Evolutionary conservation across 2,888 invertebrate species (phyloP).

Genomic region (Aphelenchoides bicaudatus): DNA sequence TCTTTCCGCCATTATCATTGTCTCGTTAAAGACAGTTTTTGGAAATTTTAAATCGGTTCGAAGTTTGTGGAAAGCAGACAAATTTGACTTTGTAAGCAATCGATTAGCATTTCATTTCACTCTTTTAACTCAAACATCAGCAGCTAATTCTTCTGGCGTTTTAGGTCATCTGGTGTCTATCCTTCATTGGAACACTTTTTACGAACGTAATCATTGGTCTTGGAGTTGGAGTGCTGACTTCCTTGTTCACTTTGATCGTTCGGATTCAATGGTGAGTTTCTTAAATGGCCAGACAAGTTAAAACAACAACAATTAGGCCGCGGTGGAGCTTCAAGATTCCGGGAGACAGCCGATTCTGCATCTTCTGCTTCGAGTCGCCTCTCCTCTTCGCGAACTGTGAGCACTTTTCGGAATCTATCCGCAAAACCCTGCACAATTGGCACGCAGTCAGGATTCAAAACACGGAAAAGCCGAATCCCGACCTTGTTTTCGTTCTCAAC

Average conservation of each 20-base stretch:
- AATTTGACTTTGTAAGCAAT: constrained; percentile 69
- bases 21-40: constrained; percentile 61
- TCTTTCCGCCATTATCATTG: constrained; percentile 62
- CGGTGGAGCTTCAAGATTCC: not conserved
- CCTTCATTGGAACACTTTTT: constrained; percentile 74
- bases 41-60: constrained; percentile 71
- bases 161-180: constrained; percentile 72
- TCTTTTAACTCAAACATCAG: too few species aligned
- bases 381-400: constrained; percentile 4
- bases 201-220: constrained; percentile 79
- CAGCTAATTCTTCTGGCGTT: too few species aligned
- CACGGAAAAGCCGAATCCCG: too few species aligned
- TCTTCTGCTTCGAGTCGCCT: not conserved
- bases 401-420: not conserved
- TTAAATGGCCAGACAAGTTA: too few species aligned
- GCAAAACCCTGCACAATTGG: constrained; percentile 15
- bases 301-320: too few species aligned
- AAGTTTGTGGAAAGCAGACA: constrained; percentile 74
- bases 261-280: constrained; percentile 65
- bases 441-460: too few species aligned
- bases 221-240: constrained; percentile 72
- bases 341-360: not conserved
- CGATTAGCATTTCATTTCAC: too few species aligned
- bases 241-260: constrained; percentile 72
- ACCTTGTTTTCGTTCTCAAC: constrained; percentile 28